Percentiles rank a stretch among this genome's conserved stretches.
These are phyloP conservation scores for Bombus terrestris DNA, from an alignment of 1,140 invertebrate species.

Conservation along the genomic window DNA sequence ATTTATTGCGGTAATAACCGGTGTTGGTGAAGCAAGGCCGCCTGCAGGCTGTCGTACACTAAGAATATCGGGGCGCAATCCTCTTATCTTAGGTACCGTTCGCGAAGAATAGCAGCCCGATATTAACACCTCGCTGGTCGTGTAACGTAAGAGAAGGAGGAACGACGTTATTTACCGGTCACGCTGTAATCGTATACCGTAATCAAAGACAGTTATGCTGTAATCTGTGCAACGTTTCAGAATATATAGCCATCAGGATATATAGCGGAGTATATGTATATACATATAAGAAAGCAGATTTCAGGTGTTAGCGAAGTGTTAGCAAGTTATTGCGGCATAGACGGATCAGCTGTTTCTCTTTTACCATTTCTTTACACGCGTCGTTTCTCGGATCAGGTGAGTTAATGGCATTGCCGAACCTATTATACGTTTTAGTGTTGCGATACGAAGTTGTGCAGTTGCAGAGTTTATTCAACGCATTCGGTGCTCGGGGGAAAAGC, in stretches of 20 bases:
- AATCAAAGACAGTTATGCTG: background rate
- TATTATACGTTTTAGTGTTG: background rate
- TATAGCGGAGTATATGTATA: background rate
- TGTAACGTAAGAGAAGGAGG: constrained; percentile 18
- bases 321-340: background rate
- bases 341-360: background rate
- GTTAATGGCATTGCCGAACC: background rate
- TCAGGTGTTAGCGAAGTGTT: background rate
- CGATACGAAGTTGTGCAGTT: background rate
- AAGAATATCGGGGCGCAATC: constrained; percentile 50
- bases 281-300: background rate
- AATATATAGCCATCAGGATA: background rate
- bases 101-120: constrained; percentile 37
- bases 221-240: constrained; percentile 1
- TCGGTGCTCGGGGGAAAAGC: background rate
- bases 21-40: constrained; percentile 2
- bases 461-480: background rate
- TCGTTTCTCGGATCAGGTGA: background rate
- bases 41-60: background rate
- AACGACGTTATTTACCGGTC: constrained; percentile 18
- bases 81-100: constrained; percentile 54
- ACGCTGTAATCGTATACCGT: background rate
- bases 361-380: constrained; percentile 7
- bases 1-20: constrained; percentile 66
- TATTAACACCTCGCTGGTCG: constrained; percentile 40